Base-by-base conservation (phyloP, 92 coral and sea anemone species). In the Nematostella vectensis region DNA sequence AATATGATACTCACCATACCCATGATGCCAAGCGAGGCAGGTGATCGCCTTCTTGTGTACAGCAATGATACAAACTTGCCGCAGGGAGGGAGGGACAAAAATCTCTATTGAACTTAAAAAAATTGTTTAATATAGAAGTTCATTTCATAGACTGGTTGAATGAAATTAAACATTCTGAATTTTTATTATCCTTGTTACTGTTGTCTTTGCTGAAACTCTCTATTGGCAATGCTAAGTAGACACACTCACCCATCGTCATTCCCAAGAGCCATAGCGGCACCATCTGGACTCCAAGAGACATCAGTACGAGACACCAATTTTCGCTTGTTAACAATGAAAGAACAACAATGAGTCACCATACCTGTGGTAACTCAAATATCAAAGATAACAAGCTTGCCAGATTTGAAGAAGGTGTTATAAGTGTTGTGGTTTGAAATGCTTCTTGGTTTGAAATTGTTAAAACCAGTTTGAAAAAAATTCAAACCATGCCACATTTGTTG, bases 231-330 rank as follows among this genome's bases (percentile, higher is more conserved):
- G n/a, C n/a, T n/a, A n/a, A n/a, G n/a, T n/a, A n/a, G n/a, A n/a
- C n/a, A n/a, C n/a, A n/a, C n/a, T 50, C 19, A 89, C 97, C 97
- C 97, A 47, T 89, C 95, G 31, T 89, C 95, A 36, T 85, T 85
- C 12, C 97, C 97, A n/a, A 89, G 55, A 1, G 91, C 97, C 75
- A 89, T 39, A 2, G 70, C 73, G 8, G 76, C 66, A 39, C 95
- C 85, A 57, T 74, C 88, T 11, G 65, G 61, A 51, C 71, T 81
- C 95, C 97, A 89, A 1, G 84, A 64, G 27, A 89, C 87, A 29
- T 89, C 97, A 20, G 97, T 63, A 48, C 94, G 83, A 40, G 72
- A 73, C 21, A 72, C 78, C 48, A 80, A 67, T 65, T 81, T 85
- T 71, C 83, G 97, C 97, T 89, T n/a, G 63, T 22, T 28, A 16